Percentiles rank a stretch among this genome's conserved stretches.
These are phyloP conservation scores for Athene noctua DNA, from an alignment of 2,113 vertebrate species.

Conservation along the genomic window DNA sequence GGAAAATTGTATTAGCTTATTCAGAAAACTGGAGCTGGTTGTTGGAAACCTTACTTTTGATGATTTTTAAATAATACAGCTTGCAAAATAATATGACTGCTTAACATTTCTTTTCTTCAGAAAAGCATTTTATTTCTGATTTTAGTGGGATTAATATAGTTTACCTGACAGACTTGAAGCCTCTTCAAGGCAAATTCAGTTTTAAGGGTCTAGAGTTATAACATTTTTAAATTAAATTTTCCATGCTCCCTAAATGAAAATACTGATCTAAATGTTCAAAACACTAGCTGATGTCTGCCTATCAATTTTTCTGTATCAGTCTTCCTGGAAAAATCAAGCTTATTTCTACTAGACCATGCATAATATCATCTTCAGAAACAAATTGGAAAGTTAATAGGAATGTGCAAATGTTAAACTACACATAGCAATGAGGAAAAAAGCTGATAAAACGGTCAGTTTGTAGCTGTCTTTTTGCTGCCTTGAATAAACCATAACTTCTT, in stretches of 20 bases:
- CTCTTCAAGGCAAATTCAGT: not conserved
- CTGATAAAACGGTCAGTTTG: not conserved
- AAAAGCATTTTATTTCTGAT: not conserved
- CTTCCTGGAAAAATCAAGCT: not conserved
- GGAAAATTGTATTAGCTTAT: not conserved
- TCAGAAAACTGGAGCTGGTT: not conserved
- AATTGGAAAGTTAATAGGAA: not conserved
- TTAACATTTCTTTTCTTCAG: not conserved
- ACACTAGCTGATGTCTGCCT: not conserved
- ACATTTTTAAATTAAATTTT: not conserved
- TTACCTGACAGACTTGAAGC: not conserved
- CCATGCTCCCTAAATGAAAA: not conserved
- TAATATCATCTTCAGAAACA: not conserved
- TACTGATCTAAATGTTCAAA: not conserved
- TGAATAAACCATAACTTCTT: not conserved
- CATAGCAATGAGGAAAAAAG: not conserved
- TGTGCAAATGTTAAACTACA: not conserved
- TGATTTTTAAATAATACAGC: not conserved
- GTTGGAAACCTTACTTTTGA: not conserved
- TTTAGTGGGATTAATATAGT: not conserved
- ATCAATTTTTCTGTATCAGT: not conserved
- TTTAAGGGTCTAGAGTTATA: not conserved
- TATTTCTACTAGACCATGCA: not conserved
- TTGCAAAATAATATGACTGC: not conserved
- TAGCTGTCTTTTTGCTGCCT: not conserved